Evolutionary conservation across 1,140 invertebrate genomes (phyloP), one percentile per base, ranked within the genome.

Genomic region (Aphaenogaster ashmeadi): DNA sequence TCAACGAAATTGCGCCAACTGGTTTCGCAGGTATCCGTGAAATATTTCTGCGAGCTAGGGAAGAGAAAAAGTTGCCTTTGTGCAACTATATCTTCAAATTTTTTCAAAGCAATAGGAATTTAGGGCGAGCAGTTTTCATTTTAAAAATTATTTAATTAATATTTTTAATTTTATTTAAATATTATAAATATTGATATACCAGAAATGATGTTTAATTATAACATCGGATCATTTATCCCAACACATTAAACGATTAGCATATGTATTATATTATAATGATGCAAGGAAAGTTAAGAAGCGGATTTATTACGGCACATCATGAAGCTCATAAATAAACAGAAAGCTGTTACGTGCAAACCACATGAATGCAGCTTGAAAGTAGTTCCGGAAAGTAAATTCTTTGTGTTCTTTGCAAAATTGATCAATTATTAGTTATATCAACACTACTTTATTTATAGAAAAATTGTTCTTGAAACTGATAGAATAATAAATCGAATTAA

Each of bases 1-100:
- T 91, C 84, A 88, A 87, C 84, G 77, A 74, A 81, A 83, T 78
- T 66, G 27, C 52, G 52, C 66, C 79, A 66, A 67, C 67, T 79
- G 66, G 21, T 64, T 58, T 27, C 4, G 18, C 15, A 71, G 56
- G 54, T 62, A 36, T 38, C 67, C 69, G 54, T 84, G 41, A 84
- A 84, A 75, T 47, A 72, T 84, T 47, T 74, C 41, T 47, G 18
- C 54, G 27, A 74, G 21, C 11, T 50, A 41, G 41, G 41, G 7
- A 81, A 50, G 41, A 60, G 21, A 44, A 21, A 47, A 21, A 74
- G 27, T 27, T 27, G 27, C n/a, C 33, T 62, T 84, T 6, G 41
- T 15, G 4, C 47, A 72, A 36, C 44, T 74, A 15, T 72, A 79
- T 41, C 5, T 50, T 41, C 4, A 50, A n/a, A 64, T 67, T 54